Evolutionary conservation across 1,140 invertebrate genomes (phyloP).

Genomic region (Prorops nasuta): DNA sequence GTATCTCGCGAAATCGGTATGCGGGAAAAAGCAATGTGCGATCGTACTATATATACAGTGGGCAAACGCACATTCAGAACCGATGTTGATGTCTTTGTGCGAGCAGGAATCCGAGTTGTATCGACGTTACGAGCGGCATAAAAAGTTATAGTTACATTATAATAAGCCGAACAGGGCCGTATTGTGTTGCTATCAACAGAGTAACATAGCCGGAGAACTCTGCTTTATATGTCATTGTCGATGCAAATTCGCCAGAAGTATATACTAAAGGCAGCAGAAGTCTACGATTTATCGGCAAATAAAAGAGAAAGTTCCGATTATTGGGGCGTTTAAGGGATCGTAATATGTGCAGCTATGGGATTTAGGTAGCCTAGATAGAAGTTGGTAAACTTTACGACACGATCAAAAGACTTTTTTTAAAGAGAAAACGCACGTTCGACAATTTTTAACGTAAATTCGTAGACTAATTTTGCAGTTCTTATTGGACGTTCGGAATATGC

Average conservation of each 20-base stretch:
- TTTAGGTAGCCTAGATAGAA: no score
- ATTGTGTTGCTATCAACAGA: slow-evolving; percentile 21
- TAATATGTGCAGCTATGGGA: no score
- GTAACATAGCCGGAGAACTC: slow-evolving; percentile 9
- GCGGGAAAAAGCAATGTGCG: no score
- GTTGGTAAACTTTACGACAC: no score
- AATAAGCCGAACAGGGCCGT: no score
- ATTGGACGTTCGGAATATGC: no score
- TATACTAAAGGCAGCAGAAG: slow-evolving; percentile 14
- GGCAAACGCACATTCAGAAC: slow-evolving; percentile 14
- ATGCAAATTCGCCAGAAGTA: slow-evolving; percentile 16
- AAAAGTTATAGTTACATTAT: slow-evolving; percentile 53
- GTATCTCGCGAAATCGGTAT: no score
- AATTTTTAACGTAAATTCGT: no score
- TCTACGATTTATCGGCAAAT: slow-evolving; percentile 26
- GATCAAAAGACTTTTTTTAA: no score
- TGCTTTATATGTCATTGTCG: slow-evolving; percentile 23
- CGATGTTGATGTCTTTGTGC: slow-evolving; percentile 23
- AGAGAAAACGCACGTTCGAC: no score
- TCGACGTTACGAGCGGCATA: slow-evolving; percentile 40
- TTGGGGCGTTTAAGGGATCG: slow-evolving; percentile 25
- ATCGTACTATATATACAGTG: no score
- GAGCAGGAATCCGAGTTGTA: slow-evolving; percentile 23
- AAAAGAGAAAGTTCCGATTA: slow-evolving; percentile 31
- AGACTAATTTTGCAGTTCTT: no score